These are phyloP conservation scores for Styela clava DNA, from an alignment of 23 tunicate genomes.

Conservation along the genomic window DNA sequence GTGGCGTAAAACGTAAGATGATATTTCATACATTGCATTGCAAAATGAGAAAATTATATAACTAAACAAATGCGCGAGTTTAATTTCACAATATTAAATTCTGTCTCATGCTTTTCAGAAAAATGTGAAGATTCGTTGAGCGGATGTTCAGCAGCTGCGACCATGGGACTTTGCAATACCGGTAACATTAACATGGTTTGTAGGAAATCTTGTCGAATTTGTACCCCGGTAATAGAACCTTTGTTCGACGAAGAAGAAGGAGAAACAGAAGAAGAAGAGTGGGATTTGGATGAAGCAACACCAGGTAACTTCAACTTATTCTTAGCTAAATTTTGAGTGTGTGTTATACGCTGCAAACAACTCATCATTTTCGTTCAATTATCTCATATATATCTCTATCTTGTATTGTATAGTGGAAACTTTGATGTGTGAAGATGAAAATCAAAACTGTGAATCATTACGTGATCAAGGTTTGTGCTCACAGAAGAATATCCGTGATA, in stretches of 20 bases:
- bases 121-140: slow-evolving; percentile 14
- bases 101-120: neutral
- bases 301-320: slow-evolving; percentile 1
- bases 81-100: too few relatives aligned
- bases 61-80: neutral
- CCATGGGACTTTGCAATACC: slow-evolving; percentile 3
- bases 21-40: too few relatives aligned
- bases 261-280: neutral
- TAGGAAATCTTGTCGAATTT: slow-evolving; percentile 8
- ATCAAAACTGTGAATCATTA: slow-evolving; percentile 5
- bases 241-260: neutral
- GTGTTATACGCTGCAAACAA: too few relatives aligned
- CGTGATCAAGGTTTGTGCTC: slow-evolving; percentile 15
- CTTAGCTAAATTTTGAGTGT: neutral
- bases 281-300: slow-evolving; percentile 1
- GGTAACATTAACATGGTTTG: slow-evolving; percentile 2
- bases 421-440: slow-evolving; percentile 7
- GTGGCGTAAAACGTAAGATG: slow-evolving; percentile 1
- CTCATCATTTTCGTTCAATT: too few relatives aligned
- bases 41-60: too few relatives aligned
- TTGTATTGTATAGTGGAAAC: neutral
- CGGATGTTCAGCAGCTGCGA: neutral
- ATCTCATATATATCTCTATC: too few relatives aligned
- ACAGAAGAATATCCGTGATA: slow-evolving; percentile 16
- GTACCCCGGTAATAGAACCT: neutral